Evolutionary conservation across 1,140 invertebrate species (phyloP).

Genomic region (Drosophila tristis): DNA sequence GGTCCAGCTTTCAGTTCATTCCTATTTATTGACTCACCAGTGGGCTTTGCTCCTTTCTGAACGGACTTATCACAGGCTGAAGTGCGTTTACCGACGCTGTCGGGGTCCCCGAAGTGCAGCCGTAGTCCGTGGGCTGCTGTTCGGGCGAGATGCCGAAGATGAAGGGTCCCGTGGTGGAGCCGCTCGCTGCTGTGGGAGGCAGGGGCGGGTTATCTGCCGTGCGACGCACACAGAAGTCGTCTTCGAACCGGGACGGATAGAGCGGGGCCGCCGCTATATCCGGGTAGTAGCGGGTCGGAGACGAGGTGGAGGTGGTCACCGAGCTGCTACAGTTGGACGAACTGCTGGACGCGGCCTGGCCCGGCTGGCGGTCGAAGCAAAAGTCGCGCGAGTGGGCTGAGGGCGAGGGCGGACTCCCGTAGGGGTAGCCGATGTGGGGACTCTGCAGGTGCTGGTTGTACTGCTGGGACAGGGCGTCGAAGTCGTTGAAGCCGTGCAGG

Average conservation of each 20-base stretch:
- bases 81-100: not conserved
- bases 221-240: slow-evolving; percentile 71
- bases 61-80: slow-evolving; percentile 6
- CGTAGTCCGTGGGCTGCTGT: slow-evolving; percentile 59
- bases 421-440: slow-evolving; percentile 77
- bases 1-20: no score
- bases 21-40: slow-evolving; percentile 16
- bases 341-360: slow-evolving; percentile 27
- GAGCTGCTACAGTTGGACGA: slow-evolving; percentile 63
- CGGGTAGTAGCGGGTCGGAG: slow-evolving; percentile 46
- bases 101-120: slow-evolving; percentile 29
- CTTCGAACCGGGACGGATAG: slow-evolving; percentile 71
- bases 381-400: slow-evolving; percentile 69
- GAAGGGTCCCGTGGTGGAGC: slow-evolving; percentile 52
- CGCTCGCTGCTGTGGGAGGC: not conserved
- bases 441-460: slow-evolving; percentile 76
- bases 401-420: slow-evolving; percentile 77
- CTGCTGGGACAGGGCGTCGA: slow-evolving; percentile 77
- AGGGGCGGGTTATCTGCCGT: slow-evolving; percentile 9
- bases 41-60: slow-evolving; percentile 6
- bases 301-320: slow-evolving; percentile 38
- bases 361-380: slow-evolving; percentile 45
- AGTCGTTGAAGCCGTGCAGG: slow-evolving; percentile 79
- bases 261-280: slow-evolving; percentile 25
- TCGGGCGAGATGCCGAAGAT: slow-evolving; percentile 75